Evolutionary conservation across 2,888 invertebrate genomes (phyloP).

Genomic region (Agriopis leucophaearia): DNA sequence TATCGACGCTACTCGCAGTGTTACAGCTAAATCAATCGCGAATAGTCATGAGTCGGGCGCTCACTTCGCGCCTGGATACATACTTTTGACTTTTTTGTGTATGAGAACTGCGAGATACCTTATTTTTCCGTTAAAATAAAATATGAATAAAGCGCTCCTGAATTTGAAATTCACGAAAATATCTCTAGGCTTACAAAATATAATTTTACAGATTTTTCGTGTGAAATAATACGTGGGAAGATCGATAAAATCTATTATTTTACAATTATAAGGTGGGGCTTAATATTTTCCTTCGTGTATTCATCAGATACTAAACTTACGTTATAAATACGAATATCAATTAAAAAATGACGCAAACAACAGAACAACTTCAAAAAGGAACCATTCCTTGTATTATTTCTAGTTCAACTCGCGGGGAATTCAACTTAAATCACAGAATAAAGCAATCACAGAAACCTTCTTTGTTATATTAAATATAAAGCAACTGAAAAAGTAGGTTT

Average conservation of each 20-base stretch:
- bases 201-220: neutral
- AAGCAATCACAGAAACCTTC: neutral
- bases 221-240: neutral
- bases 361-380: neutral
- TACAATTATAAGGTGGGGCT: neutral
- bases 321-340: conserved; percentile 5
- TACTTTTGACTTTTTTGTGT: too few relatives aligned
- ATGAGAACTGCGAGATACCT: too few relatives aligned
- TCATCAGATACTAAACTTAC: conserved; percentile 1
- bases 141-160: too few relatives aligned
- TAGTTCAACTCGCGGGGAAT: neutral
- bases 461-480: neutral
- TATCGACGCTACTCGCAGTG: too few relatives aligned
- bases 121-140: too few relatives aligned
- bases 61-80: too few relatives aligned
- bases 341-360: neutral
- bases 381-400: neutral
- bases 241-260: neutral
- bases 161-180: too few relatives aligned
- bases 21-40: too few relatives aligned
- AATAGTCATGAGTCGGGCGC: too few relatives aligned
- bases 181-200: too few relatives aligned
- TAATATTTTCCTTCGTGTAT: conserved; percentile 6
- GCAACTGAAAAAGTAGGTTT: neutral
- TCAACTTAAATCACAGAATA: neutral